phyloP scores from a whole-genome alignment of 2,888 invertebrate species.

The Clepsis dumicolana region DNA sequence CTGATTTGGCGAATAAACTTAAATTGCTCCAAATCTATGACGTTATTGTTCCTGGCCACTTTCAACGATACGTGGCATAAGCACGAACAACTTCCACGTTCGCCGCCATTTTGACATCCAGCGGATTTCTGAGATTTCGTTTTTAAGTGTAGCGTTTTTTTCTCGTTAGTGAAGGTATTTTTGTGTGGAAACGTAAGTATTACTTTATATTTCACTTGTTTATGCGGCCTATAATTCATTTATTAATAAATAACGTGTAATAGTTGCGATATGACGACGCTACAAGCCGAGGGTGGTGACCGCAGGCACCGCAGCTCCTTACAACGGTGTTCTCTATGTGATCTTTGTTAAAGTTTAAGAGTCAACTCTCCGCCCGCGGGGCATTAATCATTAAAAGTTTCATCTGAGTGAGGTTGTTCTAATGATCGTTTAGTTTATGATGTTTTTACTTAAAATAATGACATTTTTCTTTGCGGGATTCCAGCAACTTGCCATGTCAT shows the following conservation, averaged over 20 bases:
- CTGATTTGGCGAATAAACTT: background rate
- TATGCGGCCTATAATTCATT: conserved; percentile 40
- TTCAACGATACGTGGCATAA: conserved; percentile 92
- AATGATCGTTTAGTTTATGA: conserved; percentile 7
- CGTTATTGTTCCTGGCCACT: conserved; percentile 74
- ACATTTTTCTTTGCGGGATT: conserved; percentile 48
- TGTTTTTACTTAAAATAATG: conserved; percentile 36
- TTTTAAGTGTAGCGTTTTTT: conserved; percentile 89
- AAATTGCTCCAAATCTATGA: background rate
- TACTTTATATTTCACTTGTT: conserved; percentile 25
- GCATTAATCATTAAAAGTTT: conserved; percentile 23
- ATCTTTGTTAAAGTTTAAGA: conserved; percentile 67
- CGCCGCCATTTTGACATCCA: conserved; percentile 94
- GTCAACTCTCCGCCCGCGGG: conserved; percentile 35
- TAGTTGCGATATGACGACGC: conserved; percentile 55
- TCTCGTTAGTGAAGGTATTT: conserved; percentile 85
- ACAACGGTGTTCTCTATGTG: conserved; percentile 83
- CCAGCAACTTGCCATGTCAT: conserved; percentile 82
- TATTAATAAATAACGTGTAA: conserved; percentile 51
- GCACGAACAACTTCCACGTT: conserved; percentile 91
- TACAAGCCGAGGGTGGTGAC: conserved; percentile 81
- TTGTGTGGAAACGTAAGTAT: conserved; percentile 85
- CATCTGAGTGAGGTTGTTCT: conserved; percentile 18
- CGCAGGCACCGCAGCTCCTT: conserved; percentile 83
- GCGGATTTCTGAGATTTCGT: conserved; percentile 89